A percentile compares a stretch with the other conserved stretches of the same genome.
Conservation (phyloP, 1,140 invertebrate genomes). For the Zaprionus capensis region DNA sequence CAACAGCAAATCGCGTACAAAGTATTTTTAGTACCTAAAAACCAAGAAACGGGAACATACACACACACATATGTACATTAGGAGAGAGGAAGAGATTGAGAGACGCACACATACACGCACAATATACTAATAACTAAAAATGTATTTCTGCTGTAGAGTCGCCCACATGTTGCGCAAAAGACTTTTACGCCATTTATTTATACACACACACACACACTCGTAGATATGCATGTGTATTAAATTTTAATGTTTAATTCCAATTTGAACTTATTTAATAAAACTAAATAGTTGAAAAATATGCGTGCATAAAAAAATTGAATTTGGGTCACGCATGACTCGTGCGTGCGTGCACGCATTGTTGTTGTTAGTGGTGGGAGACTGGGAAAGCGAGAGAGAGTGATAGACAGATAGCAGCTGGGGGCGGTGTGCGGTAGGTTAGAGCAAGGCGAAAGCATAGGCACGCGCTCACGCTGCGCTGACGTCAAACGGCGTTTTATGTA, state of each 20-base stretch:
- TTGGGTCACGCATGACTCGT: conserved; percentile 61
- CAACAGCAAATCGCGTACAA: conserved; percentile 62
- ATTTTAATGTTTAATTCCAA: conserved; percentile 22
- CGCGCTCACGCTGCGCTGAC: conserved; percentile 37
- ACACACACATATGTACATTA: conserved; percentile 8
- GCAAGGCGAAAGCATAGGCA: conserved; percentile 47
- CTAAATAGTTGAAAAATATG: conserved; percentile 15
- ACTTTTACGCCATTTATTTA: conserved; percentile 18
- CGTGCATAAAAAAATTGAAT: conserved; percentile 25
- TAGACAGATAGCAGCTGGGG: conserved; percentile 2
- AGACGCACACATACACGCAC: conserved; percentile 7
- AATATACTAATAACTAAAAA: conserved; percentile 33
- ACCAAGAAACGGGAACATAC: conserved; percentile 53
- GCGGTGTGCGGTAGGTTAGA: not conserved
- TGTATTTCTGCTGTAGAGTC: conserved; percentile 42
- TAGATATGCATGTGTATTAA: not conserved
- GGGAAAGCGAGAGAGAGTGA: conserved; percentile 13
- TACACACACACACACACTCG: not conserved
- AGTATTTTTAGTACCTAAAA: conserved; percentile 74
- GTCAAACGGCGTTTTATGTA: conserved; percentile 27
- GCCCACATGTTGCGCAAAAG: conserved; percentile 62
- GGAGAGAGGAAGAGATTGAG: not conserved
- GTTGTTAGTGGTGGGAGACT: conserved; percentile 23
- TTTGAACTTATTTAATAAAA: conserved; percentile 49
- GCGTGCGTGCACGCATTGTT: conserved; percentile 26